Conservation (phyloP, 2,113 vertebrate genomes). For the Tachuris rubrigastra region DNA sequence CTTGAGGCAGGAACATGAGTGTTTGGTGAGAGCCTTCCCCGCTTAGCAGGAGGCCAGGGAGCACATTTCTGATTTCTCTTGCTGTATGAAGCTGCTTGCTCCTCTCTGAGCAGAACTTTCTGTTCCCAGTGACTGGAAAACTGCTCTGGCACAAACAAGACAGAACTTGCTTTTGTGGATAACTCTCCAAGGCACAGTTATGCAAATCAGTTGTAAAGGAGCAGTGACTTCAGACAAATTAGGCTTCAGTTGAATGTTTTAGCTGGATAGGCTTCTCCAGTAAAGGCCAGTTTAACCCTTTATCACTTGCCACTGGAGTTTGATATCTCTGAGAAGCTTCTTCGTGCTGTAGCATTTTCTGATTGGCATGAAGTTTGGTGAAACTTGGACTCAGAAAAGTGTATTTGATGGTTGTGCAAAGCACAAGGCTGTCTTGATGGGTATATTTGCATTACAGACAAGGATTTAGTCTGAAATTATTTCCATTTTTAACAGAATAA, state of each 20-base stretch:
- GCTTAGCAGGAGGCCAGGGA: neutral
- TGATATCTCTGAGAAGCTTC: neutral
- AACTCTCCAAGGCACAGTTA: conserved; percentile 51
- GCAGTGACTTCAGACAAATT: conserved; percentile 31
- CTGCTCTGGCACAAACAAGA: conserved; percentile 43
- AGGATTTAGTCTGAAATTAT: neutral
- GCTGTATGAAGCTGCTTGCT: neutral
- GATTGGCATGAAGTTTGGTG: too few relatives aligned
- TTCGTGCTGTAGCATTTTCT: neutral
- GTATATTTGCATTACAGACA: neutral
- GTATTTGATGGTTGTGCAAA: neutral
- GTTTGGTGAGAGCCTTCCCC: neutral
- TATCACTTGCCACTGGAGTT: neutral
- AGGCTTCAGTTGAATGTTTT: neutral
- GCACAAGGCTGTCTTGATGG: fast-evolving
- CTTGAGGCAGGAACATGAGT: fast-evolving
- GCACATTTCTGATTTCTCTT: neutral
- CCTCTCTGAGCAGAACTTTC: neutral
- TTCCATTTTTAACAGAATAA: neutral
- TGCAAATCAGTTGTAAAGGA: conserved; percentile 36
- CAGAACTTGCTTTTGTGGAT: conserved; percentile 9
- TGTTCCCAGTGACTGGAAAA: conserved; percentile 42
- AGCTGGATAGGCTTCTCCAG: neutral
- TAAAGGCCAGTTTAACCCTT: neutral
- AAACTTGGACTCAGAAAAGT: neutral